Evolutionary conservation across 2,888 invertebrate genomes (phyloP).

Genomic region (Campoplex nolae): DNA sequence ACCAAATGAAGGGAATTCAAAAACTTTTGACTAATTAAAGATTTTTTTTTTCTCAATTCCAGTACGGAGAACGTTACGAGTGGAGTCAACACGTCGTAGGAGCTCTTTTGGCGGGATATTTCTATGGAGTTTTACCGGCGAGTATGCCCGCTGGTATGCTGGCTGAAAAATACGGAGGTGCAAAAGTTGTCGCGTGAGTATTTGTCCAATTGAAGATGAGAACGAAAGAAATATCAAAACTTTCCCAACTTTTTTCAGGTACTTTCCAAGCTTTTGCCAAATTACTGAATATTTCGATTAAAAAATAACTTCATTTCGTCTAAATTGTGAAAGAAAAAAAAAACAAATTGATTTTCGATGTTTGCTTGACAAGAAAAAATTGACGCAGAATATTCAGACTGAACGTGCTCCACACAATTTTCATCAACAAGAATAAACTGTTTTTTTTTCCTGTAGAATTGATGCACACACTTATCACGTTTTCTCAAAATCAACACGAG

Average conservation of each 20-base stretch:
- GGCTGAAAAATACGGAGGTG: constrained; percentile 82
- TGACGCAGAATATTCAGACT: background rate
- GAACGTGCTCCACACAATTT: background rate
- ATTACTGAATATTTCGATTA: background rate
- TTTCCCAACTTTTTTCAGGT: background rate
- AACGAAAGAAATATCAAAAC: background rate
- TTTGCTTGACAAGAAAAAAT: background rate
- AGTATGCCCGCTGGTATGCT: constrained; percentile 81
- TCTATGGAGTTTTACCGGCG: constrained; percentile 80
- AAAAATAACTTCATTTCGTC: no score
- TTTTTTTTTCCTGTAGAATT: background rate
- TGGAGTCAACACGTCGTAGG: constrained; percentile 81
- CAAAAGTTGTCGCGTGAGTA: constrained; percentile 82
- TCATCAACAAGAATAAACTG: background rate
- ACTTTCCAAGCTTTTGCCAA: background rate
- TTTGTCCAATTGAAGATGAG: background rate
- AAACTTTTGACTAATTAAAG: background rate
- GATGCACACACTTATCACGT: background rate
- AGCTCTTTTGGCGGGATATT: constrained; percentile 78
- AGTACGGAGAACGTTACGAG: constrained; percentile 80
- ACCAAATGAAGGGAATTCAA: background rate
- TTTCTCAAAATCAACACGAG: background rate
- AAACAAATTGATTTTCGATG: background rate
- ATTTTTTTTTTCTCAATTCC: constrained; percentile 23
- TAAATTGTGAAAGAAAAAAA: no score